These are phyloP conservation scores for Vanessa atalanta DNA, from an alignment of 1,140 invertebrate genomes.

Conservation along the genomic window DNA sequence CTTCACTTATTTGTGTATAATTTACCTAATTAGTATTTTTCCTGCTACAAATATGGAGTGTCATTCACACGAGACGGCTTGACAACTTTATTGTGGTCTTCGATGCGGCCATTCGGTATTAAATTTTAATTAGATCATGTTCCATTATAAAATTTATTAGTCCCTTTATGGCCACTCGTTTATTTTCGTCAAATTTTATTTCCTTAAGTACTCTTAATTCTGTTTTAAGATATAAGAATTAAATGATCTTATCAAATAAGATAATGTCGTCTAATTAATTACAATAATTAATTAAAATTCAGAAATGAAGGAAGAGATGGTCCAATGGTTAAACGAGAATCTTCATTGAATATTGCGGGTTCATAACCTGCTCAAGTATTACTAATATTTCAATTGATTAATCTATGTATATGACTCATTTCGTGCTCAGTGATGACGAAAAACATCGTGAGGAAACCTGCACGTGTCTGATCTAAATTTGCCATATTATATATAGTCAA, in stretches of 20 bases:
- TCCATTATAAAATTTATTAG: conserved; percentile 62
- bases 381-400: no score
- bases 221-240: conserved; percentile 12
- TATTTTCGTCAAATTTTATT: conserved; percentile 46
- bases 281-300: background rate
- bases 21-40: conserved; percentile 3
- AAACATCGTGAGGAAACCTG: no score
- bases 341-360: no score
- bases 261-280: background rate
- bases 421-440: no score
- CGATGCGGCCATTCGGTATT: conserved; percentile 50
- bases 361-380: no score
- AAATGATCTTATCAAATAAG: background rate
- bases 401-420: no score
- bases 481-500: no score
- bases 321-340: no score
- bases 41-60: background rate
- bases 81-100: conserved; percentile 58
- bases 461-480: no score
- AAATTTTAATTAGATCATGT: conserved; percentile 69
- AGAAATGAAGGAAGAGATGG: no score
- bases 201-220: conserved; percentile 26
- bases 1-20: background rate
- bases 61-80: conserved; percentile 1
- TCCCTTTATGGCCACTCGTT: conserved; percentile 31